These are phyloP conservation scores for Julus scandinavius DNA, from an alignment of 2,888 invertebrate genomes.

Conservation along the genomic window DNA sequence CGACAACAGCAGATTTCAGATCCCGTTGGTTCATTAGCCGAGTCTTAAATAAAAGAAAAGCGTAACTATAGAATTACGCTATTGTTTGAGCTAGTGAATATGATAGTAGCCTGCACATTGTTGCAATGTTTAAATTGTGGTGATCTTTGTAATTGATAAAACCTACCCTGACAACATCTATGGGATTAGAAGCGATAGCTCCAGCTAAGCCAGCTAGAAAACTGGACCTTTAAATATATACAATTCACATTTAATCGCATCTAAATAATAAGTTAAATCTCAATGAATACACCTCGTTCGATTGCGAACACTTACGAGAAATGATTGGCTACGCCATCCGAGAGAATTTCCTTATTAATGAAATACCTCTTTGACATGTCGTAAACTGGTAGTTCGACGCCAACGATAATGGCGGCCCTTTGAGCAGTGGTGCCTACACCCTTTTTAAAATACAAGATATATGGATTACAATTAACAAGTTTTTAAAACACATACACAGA, in stretches of 20 bases:
- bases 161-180: constrained; percentile 90
- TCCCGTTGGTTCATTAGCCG: constrained; percentile 91
- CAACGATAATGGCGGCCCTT: constrained; percentile 91
- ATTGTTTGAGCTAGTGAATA: no score
- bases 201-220: constrained; percentile 91
- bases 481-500: no score
- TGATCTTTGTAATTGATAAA: neutral
- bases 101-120: no score
- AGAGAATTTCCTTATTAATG: constrained; percentile 72
- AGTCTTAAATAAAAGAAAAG: constrained; percentile 74
- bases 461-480: neutral
- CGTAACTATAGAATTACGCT: no score
- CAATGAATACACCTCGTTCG: neutral
- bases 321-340: constrained; percentile 86
- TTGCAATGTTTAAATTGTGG: neutral
- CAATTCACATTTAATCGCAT: neutral
- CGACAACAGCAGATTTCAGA: constrained; percentile 66
- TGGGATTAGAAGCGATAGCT: constrained; percentile 92
- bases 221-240: constrained; percentile 77
- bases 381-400: constrained; percentile 93
- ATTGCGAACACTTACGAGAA: constrained; percentile 73
- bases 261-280: constrained; percentile 49
- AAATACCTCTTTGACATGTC: constrained; percentile 82
- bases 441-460: constrained; percentile 67
- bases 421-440: constrained; percentile 94